Base-by-base conservation (phyloP, 37 sponge, comb jelly and placozoan species). In the Diacarnus erythraeanus region DNA sequence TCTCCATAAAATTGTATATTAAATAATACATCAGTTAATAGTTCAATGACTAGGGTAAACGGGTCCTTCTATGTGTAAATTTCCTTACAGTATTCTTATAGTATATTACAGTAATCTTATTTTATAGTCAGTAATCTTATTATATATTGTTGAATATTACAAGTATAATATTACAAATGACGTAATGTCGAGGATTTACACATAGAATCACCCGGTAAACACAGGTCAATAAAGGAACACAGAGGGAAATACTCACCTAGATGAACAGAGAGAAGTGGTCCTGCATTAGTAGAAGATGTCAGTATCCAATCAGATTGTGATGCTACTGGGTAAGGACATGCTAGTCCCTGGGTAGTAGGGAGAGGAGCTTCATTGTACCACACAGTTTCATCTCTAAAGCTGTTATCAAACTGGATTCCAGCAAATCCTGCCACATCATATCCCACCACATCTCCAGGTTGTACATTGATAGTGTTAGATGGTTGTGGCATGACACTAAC, bases 391-490 rank as follows among this genome's bases (percentile, higher is more conserved):
- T 33, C 42, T 2, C 22, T 56, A 51, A 41, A 54, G 15, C 37
- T 56, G 2, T 2, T 34, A 31, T 54, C 74, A 5, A 71, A 3
- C 31, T 64, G 59, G 1, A 21, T 27, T 35, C 36, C 65, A 36
- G 35, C 42, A n/a, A n/a, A n/a, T 30, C 51, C 20, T 17, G 17
- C 34, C 2, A 2, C 12, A 44, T 54, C 58, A 65, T 51, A 82
- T 44, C 85, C 85, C 31, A 84, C 64, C 43, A 84, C 77, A 77
- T 84, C 85, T 42, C 78, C 85, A 71, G 85, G 72, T 33, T 57
- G 71, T 23, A 84, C 59, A 59, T 38, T 18, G 37, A 84, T 77
- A 44, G 42, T 70, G 3, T 84, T 27, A 9, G 57, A 12, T 33
- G 30, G 47, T 71, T 39, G n/a, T 38, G 66, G 69, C 39, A 70